A percentile compares a stretch with the other conserved stretches of the same genome.
phyloP scores from a whole-genome alignment of 2,888 invertebrate species.

The Aspidiotus destructor region DNA sequence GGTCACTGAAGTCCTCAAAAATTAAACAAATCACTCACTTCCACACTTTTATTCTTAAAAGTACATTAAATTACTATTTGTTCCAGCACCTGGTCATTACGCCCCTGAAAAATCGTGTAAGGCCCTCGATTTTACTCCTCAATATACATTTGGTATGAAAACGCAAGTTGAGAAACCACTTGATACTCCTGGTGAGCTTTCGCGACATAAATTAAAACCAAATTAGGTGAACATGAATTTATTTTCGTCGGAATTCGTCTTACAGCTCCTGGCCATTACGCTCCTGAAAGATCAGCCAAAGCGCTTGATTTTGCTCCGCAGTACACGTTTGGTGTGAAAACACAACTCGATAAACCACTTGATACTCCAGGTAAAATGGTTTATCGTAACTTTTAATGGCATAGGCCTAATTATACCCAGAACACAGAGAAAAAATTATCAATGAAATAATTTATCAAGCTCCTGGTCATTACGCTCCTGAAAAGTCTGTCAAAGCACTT shows the following conservation, averaged over 20 bases:
- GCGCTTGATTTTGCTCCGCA: constrained; percentile 40
- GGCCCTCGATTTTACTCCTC: constrained; percentile 51
- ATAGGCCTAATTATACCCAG: no score
- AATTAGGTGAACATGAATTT: background rate
- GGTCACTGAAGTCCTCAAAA: no score
- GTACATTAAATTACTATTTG: background rate
- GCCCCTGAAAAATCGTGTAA: constrained; percentile 53
- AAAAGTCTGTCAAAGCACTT: constrained; percentile 52
- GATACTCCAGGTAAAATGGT: constrained; percentile 40
- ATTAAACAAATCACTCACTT: no score
- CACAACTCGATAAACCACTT: constrained; percentile 37
- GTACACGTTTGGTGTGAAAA: constrained; percentile 41
- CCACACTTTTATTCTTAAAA: no score
- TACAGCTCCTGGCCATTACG: constrained; percentile 45
- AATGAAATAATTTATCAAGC: background rate
- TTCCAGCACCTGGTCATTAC: constrained; percentile 5
- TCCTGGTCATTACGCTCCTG: constrained; percentile 76
- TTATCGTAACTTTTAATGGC: no score
- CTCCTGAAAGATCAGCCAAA: constrained; percentile 44
- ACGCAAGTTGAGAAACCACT: constrained; percentile 52
- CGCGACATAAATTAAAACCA: background rate
- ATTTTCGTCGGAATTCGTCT: background rate
- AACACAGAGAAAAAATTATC: no score
- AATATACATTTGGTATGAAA: constrained; percentile 64
- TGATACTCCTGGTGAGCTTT: constrained; percentile 51